Percentiles rank a stretch among this genome's conserved stretches.
Evolutionary conservation across 2,797 vertebrate genomes (phyloP).

Genomic region (Xenops minutus): DNA sequence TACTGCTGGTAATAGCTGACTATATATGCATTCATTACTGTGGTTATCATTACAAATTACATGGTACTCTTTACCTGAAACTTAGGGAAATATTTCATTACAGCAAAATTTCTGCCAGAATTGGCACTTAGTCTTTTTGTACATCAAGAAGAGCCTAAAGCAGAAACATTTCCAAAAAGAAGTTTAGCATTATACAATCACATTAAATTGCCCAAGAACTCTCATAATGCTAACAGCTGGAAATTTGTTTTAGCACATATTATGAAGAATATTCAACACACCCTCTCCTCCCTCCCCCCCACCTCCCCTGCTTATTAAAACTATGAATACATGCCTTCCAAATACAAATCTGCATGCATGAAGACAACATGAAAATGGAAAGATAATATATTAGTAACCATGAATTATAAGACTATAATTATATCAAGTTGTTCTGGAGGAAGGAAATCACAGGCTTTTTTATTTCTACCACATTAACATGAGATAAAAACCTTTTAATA

Average conservation of each 20-base stretch:
- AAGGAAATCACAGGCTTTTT: neutral
- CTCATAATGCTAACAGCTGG: neutral
- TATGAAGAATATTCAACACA: neutral
- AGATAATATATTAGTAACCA: neutral
- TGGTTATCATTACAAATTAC: constrained; percentile 69
- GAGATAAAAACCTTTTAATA: neutral
- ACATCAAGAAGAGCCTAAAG: neutral
- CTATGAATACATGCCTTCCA: neutral
- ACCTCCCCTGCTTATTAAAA: neutral
- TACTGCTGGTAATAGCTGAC: constrained; percentile 85
- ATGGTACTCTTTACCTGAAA: neutral
- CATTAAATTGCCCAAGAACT: neutral
- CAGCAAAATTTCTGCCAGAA: neutral
- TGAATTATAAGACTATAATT: constrained; percentile 1
- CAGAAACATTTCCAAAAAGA: neutral
- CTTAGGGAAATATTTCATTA: neutral
- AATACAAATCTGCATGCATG: neutral
- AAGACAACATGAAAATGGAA: neutral
- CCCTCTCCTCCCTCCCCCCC: neutral
- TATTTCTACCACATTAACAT: neutral
- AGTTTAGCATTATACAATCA: neutral
- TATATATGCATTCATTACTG: constrained; percentile 66
- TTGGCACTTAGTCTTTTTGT: neutral
- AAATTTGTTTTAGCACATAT: neutral
- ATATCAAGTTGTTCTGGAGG: neutral